Conservation (phyloP, 2,888 invertebrate species). For the Vannuccia rotundouncinata region DNA sequence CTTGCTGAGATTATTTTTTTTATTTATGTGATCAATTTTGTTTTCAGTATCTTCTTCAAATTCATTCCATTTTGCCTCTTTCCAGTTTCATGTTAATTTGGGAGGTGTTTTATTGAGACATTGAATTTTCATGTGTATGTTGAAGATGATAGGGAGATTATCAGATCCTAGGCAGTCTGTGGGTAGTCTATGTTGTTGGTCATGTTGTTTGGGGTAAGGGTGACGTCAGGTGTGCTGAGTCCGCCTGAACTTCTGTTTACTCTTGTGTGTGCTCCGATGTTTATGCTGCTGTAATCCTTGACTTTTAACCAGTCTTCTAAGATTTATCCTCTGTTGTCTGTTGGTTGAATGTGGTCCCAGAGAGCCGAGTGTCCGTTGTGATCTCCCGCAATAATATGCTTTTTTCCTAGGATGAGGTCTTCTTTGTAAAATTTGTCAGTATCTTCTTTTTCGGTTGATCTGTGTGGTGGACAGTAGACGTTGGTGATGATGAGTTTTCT, state of each 20-base stretch:
- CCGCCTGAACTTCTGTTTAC: slow-evolving; percentile 1
- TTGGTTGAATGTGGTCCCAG: slow-evolving; percentile 5
- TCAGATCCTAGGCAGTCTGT: slow-evolving; percentile 18
- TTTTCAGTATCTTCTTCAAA: not conserved
- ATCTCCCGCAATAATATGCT: not conserved
- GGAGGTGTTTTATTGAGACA: not conserved
- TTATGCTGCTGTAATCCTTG: not conserved
- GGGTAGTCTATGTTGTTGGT: not conserved
- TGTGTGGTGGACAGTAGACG: slow-evolving; percentile 5
- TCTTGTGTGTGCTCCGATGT: not conserved
- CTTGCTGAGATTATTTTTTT: not conserved
- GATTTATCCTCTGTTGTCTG: not conserved
- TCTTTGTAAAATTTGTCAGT: not conserved
- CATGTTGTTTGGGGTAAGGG: not conserved
- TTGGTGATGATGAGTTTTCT: not conserved
- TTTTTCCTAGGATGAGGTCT: not conserved
- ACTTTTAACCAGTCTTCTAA: not conserved
- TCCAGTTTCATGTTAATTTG: not conserved
- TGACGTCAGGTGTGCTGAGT: not conserved
- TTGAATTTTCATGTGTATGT: not conserved
- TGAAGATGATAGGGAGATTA: not conserved
- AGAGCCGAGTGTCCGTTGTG: not conserved
- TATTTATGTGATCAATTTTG: not conserved
- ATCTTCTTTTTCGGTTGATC: not conserved
- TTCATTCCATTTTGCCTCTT: not conserved